Evolutionary conservation across 2,113 vertebrate genomes (phyloP).

Genomic region (Anguilla rostrata): DNA sequence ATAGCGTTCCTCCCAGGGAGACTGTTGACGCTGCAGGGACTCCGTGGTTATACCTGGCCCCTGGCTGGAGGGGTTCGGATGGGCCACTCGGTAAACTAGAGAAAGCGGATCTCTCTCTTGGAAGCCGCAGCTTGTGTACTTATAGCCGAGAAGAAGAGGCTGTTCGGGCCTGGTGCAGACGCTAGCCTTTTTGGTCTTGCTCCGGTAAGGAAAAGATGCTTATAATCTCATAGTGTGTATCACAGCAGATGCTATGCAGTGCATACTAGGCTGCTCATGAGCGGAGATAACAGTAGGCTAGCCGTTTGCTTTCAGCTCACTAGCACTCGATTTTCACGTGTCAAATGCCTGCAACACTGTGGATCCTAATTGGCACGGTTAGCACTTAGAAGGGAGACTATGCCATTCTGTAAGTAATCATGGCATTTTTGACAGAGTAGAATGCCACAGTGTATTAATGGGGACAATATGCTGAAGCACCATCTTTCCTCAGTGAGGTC

Average conservation of each 20-base stretch:
- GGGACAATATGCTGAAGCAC: too few relatives aligned
- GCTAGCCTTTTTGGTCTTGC: background rate
- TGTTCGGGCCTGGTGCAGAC: background rate
- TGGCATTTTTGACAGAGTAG: background rate
- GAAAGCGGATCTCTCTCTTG: background rate
- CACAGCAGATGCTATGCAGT: background rate
- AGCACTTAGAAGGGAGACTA: background rate
- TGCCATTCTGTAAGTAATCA: background rate
- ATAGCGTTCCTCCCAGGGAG: conserved; percentile 45
- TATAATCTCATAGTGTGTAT: background rate
- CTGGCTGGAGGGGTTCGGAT: background rate
- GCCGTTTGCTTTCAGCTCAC: too few relatives aligned
- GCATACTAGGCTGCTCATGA: background rate
- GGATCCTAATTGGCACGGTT: background rate
- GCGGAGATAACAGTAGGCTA: background rate
- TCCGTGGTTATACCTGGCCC: conserved; percentile 19
- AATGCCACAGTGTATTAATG: background rate
- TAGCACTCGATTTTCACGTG: background rate
- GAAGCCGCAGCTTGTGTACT: background rate
- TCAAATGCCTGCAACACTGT: background rate
- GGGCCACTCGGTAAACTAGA: background rate
- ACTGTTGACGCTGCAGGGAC: conserved; percentile 35
- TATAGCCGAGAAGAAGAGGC: background rate
- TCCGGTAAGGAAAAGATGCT: background rate
- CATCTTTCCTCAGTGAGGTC: too few relatives aligned